Conservation (phyloP, 1,140 invertebrate genomes). For the Melipona quadrifasciata region DNA sequence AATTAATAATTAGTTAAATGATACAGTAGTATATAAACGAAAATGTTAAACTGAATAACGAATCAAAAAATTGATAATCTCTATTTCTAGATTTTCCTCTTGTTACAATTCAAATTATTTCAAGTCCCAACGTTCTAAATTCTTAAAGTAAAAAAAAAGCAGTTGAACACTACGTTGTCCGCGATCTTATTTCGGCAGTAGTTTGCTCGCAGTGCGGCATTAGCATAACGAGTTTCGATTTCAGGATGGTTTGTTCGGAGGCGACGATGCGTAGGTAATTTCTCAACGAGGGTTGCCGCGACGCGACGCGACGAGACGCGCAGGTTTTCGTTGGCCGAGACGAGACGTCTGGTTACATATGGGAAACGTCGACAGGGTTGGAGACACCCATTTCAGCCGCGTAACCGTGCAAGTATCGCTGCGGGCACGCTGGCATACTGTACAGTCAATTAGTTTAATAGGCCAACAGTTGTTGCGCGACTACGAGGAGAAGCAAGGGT, state of each 20-base stretch:
- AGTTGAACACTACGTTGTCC: background rate
- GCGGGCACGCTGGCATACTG: constrained; percentile 70
- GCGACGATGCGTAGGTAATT: constrained; percentile 76
- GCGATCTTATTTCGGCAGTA: background rate
- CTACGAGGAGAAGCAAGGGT: constrained; percentile 56
- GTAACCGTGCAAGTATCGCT: constrained; percentile 52
- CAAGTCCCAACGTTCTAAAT: too few species aligned
- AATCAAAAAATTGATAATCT: too few species aligned
- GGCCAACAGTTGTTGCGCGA: constrained; percentile 78
- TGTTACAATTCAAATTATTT: too few species aligned
- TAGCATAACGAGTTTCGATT: constrained; percentile 64
- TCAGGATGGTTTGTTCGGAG: constrained; percentile 58
- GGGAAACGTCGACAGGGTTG: constrained; percentile 11
- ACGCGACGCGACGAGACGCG: constrained; percentile 54
- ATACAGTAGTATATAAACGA: too few species aligned
- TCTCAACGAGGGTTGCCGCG: constrained; percentile 62
- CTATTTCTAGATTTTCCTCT: too few species aligned
- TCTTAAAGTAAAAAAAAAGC: too few species aligned
- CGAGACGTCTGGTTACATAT: constrained; percentile 31
- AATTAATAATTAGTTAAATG: too few species aligned
- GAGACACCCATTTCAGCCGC: constrained; percentile 33
- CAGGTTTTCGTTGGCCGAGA: constrained; percentile 49
- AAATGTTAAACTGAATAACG: too few species aligned
- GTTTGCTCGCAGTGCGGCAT: constrained; percentile 20
- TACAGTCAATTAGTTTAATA: constrained; percentile 82